Conservation (phyloP, 2,113 vertebrate species). For the Micronisus gabar region DNA sequence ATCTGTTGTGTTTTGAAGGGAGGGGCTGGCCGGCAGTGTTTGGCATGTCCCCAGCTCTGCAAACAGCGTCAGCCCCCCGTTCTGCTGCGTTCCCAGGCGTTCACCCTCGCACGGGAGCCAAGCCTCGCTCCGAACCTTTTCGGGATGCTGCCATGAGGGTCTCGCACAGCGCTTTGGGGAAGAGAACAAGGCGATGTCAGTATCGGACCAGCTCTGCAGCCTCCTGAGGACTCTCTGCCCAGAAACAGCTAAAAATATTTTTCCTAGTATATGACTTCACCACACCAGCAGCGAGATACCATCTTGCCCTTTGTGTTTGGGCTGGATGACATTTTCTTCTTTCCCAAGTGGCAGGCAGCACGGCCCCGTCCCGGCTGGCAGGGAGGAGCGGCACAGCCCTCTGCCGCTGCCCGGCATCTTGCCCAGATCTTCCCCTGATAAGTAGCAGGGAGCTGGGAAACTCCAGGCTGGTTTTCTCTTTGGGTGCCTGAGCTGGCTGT, state of each 20-base stretch:
- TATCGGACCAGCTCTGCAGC: constrained; percentile 6
- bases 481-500: not conserved
- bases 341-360: constrained; percentile 59
- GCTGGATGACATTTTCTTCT: constrained; percentile 74
- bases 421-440: constrained; percentile 72
- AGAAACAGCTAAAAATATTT: constrained; percentile 69
- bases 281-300: constrained; percentile 65
- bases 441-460: constrained; percentile 65
- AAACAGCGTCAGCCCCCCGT: not conserved
- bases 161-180: not conserved
- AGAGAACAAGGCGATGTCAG: not conserved
- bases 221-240: constrained; percentile 51
- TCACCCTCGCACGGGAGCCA: too few relatives aligned
- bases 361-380: constrained; percentile 41
- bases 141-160: not conserved
- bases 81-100: too few relatives aligned
- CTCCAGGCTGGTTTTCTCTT: constrained; percentile 12
- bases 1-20: not conserved
- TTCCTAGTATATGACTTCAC: constrained; percentile 70
- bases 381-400: constrained; percentile 24
- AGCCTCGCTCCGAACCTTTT: not conserved
- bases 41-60: not conserved
- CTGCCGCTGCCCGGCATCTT: constrained; percentile 42
- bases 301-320: constrained; percentile 77
- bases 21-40: not conserved